Base-by-base conservation (phyloP, 2,113 vertebrate genomes). In the Haemorhous mexicanus region DNA sequence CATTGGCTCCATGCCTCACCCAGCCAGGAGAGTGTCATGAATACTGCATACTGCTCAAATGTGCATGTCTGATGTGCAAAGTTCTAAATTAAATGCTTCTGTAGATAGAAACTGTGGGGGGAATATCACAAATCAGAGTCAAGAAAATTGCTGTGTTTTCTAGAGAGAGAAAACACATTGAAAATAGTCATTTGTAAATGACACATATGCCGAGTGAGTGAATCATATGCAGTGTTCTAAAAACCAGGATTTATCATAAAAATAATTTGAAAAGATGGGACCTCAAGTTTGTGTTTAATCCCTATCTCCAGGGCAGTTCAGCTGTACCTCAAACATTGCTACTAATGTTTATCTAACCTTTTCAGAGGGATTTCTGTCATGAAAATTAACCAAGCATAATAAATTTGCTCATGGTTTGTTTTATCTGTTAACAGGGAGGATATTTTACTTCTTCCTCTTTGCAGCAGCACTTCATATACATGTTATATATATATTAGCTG, bases 21-120 rank as follows among this genome's bases (percentile, higher is more conserved):
- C 76, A 94, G 94, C 72, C 83, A 84, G 72, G 55, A 27, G 27
- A 55, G 43, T 39, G 47, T 89, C 83, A 84, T 90, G 92, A 95
- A 94, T 96, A 90, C 90, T 90, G 91, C 94, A 87, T 89, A 21
- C 91, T 93, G 88, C 67, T 95, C 85, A 94, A 93, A 49, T 86
- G 61, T 89, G 88, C 76, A 20, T 61, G 88, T 93, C 92, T 97
- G 85, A 92, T 88, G 64, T 75, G 88, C 66, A 90, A 47, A 70
- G 56, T 81, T 87, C 67, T 90, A 35, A 93, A 92, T 91, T 86
- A 84, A 84, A 32, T 84, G 72, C 49, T 86, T 90, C 92, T 93
- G 87, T 81, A 91, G 63, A 77, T 89, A 77, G 95, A 95, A 92
- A 81, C 56, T 89, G 84, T 37, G 66, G 64, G 75, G 72, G 67